A percentile compares a stretch with the other conserved stretches of the same genome.
Conservation (phyloP, 92 coral and sea anemone species). For the Meandrina meandrites region DNA sequence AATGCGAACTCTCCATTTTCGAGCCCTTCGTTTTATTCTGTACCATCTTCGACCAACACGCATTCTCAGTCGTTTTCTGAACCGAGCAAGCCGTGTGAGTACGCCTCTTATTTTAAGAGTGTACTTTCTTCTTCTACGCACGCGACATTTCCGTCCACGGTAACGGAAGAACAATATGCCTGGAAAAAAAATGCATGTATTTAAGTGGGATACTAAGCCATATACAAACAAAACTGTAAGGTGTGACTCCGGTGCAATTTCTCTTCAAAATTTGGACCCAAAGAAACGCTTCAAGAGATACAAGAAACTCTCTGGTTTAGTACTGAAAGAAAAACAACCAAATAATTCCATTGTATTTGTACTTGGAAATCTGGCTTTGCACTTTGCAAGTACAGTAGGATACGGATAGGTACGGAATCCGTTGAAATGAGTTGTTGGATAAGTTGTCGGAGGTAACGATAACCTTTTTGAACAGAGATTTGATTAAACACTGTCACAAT, state of each 20-base stretch:
- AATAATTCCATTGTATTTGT: no score
- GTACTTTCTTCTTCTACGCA: conserved; percentile 4
- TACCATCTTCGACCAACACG: conserved; percentile 5
- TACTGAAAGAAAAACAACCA: no score
- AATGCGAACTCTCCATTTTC: conserved; percentile 25
- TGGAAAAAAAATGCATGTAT: neutral
- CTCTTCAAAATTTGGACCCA: neutral
- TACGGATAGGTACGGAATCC: no score
- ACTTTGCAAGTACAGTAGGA: no score
- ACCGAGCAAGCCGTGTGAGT: neutral
- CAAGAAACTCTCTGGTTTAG: no score
- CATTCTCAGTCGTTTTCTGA: conserved; percentile 3
- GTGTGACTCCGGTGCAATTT: neutral
- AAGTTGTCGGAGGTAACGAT: neutral
- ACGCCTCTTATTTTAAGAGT: neutral
- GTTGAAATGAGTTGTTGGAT: no score
- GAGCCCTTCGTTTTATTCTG: neutral
- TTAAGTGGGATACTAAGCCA: neutral
- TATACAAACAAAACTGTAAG: neutral
- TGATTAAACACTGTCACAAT: neutral
- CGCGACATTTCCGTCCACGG: conserved; percentile 10
- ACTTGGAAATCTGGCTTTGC: no score
- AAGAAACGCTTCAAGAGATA: no score
- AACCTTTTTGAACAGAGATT: neutral
- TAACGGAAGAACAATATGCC: neutral